phyloP scores from a whole-genome alignment of 2,113 vertebrate genomes.

The Narcine bancroftii region DNA sequence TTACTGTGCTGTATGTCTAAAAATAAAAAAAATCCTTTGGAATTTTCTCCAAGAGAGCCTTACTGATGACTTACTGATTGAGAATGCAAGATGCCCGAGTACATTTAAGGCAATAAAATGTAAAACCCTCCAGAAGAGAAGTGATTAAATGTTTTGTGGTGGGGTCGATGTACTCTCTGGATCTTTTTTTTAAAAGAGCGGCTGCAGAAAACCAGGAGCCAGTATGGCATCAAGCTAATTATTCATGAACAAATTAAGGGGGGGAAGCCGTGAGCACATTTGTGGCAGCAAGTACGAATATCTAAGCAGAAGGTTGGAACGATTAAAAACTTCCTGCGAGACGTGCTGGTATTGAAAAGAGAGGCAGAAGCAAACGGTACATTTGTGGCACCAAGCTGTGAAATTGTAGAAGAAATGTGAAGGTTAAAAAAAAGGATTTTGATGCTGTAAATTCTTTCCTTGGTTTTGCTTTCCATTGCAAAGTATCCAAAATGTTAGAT shows the following conservation, averaged over 20 bases:
- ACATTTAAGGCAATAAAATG: constrained; percentile 3
- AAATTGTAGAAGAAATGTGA: neutral
- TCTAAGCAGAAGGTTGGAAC: neutral
- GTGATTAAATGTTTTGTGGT: neutral
- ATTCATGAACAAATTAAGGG: neutral
- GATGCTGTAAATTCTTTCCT: neutral
- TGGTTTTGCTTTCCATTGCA: neutral
- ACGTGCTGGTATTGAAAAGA: neutral
- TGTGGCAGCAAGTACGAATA: neutral
- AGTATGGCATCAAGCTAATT: neutral
- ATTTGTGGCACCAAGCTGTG: neutral
- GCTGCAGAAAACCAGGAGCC: neutral
- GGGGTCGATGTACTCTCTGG: neutral
- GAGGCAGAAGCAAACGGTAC: neutral
- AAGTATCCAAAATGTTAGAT: neutral
- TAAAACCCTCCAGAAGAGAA: neutral
- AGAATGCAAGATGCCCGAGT: neutral
- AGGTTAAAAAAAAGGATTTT: neutral
- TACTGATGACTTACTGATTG: neutral
- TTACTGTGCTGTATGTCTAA: too few species aligned
- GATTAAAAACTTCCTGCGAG: neutral
- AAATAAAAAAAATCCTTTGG: too few species aligned
- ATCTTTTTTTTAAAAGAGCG: neutral
- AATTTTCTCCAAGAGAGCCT: too few species aligned
- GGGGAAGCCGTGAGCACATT: neutral